A percentile compares a stretch with the other conserved stretches of the same genome.
Evolutionary conservation across 2,888 invertebrate species (phyloP).

Genomic region (Bellardia bayeri): DNA sequence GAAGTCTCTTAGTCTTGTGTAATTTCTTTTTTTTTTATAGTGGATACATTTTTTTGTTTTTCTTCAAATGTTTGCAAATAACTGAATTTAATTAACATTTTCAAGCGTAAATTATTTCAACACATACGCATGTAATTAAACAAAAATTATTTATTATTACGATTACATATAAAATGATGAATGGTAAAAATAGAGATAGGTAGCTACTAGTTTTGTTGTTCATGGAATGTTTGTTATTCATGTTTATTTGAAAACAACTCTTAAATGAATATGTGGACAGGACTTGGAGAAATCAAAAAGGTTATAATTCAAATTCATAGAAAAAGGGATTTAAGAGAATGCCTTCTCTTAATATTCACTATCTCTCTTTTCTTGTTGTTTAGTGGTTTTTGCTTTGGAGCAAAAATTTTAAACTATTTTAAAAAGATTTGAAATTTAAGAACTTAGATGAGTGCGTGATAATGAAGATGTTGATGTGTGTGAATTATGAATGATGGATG

Average conservation of each 20-base stretch:
- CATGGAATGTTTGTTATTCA: constrained; percentile 15
- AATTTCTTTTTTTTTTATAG: constrained; percentile 18
- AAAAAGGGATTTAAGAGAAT: background rate
- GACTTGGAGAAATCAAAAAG: background rate
- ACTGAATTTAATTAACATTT: constrained; percentile 80
- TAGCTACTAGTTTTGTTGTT: background rate
- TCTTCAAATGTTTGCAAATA: constrained; percentile 44
- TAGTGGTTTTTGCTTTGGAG: constrained; percentile 41
- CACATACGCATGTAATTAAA: constrained; percentile 75
- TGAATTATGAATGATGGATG: constrained; percentile 37
- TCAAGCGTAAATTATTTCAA: constrained; percentile 77
- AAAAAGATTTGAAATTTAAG: constrained; percentile 28
- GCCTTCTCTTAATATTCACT: background rate
- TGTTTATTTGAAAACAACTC: constrained; percentile 60
- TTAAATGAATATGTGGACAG: background rate
- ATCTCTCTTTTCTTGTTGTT: constrained; percentile 10
- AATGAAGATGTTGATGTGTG: background rate
- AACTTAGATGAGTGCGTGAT: background rate
- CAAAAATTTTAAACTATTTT: constrained; percentile 39
- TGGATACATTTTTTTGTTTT: constrained; percentile 51
- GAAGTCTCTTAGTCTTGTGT: constrained; percentile 24
- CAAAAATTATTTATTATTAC: constrained; percentile 31
- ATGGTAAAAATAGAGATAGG: background rate
- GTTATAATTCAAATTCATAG: constrained; percentile 22
- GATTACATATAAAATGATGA: background rate